phyloP scores from a whole-genome alignment of 2,113 vertebrate species.

The Hippolais icterina region DNA sequence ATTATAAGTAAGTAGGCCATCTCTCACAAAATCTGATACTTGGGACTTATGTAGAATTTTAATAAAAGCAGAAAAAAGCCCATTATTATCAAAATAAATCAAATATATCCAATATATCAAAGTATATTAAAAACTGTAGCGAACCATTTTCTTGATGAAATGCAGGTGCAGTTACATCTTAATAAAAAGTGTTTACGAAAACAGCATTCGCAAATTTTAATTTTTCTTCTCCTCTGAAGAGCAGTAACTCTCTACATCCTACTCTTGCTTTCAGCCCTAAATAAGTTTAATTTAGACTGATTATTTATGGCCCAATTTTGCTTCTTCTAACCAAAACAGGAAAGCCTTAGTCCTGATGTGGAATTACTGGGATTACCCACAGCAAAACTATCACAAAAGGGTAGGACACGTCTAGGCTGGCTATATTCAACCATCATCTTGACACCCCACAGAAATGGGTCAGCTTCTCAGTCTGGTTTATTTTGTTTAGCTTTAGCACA shows the following conservation, averaged over 20 bases:
- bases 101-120: conserved; percentile 30
- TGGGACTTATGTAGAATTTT: neutral
- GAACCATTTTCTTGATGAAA: conserved; percentile 52
- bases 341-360: neutral
- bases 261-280: neutral
- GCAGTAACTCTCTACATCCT: neutral
- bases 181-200: conserved; percentile 23
- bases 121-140: conserved; percentile 39
- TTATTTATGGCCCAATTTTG: conserved; percentile 1
- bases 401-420: neutral
- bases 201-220: conserved; percentile 29
- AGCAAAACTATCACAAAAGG: neutral
- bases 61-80: neutral
- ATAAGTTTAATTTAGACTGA: neutral
- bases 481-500: neutral
- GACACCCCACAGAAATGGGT: neutral
- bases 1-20: neutral
- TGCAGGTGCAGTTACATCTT: conserved; percentile 39
- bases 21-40: neutral
- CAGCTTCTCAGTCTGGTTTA: neutral
- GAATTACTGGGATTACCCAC: neutral
- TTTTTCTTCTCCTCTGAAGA: conserved; percentile 39
- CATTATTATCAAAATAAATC: conserved; percentile 29
- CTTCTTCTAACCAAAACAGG: neutral
- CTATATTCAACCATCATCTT: neutral